Evolutionary conservation across 2,113 vertebrate genomes (phyloP), one percentile per base, ranked within the genome.

Genomic region (Hymenochirus boettgeri): DNA sequence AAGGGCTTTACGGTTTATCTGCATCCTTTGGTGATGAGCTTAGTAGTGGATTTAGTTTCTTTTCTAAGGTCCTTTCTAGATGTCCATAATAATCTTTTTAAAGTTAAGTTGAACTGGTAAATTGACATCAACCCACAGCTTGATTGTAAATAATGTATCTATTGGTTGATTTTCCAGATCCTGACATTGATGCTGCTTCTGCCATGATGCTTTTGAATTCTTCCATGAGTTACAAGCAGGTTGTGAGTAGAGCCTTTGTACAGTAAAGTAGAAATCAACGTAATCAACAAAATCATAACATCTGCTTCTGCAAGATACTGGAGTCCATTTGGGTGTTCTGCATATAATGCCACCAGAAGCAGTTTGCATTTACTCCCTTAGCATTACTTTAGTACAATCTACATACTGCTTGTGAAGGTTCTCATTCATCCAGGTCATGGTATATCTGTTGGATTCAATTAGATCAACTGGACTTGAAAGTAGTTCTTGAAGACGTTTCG

Each of bases 191-290:
- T 77, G 85, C 88, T 78, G 88, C 86, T 79, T 86, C 83, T 86
- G 86, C 88, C 86, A 87, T 90, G 87, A 89, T 90, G 89, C 85
- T 88, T 89, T 89, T 89, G 88, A 91, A 90, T 90, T 82, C 84
- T 85, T 79, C 87, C 80, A 86, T 85, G 88, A 90, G 82, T 86
- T 87, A 85, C 86, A 85, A 82, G 85, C 85, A 86, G 86, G 88
- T 86, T 89, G 90, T 89, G 89, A 91, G 89, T 89, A 90, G 80
- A 86, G 79, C 73, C 82, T 88, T 84, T 87, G 75, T 84, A 85
- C 83, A 84, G 84, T 83, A 74, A 79, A 84, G 45, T 75, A 87
- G 86, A 82, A 85, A 70, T 80, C 79, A 83, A 76, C 72, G 71
- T 83, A 82, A 81, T 76, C 18, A 7, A 54, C 17, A n/a, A 12